These are phyloP conservation scores for Homarus americanus DNA, from an alignment of 1,140 invertebrate species.

Conservation along the genomic window DNA sequence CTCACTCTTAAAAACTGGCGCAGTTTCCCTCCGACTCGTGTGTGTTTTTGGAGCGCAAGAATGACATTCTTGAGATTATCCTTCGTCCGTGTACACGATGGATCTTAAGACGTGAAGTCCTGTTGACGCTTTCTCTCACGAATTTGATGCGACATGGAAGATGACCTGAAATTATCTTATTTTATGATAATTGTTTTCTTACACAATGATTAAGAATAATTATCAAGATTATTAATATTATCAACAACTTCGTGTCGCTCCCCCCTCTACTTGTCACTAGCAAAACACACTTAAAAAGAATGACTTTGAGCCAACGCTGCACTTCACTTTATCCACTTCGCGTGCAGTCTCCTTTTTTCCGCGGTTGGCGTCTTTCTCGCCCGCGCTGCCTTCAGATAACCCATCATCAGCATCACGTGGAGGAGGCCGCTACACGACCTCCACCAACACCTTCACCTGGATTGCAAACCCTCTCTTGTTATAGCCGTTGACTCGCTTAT, in stretches of 20 bases:
- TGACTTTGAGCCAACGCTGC: not conserved
- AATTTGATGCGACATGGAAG: too few species aligned
- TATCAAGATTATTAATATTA: not conserved
- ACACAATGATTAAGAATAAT: too few species aligned
- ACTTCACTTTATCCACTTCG: conserved; percentile 37
- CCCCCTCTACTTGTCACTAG: not conserved
- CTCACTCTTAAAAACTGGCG: not conserved
- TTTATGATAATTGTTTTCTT: too few species aligned
- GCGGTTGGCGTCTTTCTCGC: conserved; percentile 25
- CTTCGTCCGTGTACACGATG: too few species aligned
- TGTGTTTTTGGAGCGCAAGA: not conserved
- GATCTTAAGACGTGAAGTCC: too few species aligned
- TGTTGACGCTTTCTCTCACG: too few species aligned
- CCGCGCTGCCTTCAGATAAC: conserved; percentile 50
- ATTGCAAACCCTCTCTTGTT: conserved; percentile 48
- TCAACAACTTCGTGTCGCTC: not conserved
- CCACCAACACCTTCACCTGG: conserved; percentile 17
- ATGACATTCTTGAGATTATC: not conserved
- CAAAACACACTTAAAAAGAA: not conserved
- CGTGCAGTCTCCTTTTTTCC: conserved; percentile 45
- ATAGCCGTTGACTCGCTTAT: conserved; percentile 52
- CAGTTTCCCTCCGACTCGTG: not conserved
- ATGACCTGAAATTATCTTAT: too few species aligned
- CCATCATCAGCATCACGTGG: conserved; percentile 51
- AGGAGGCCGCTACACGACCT: not conserved